A percentile compares a stretch with the other conserved stretches of the same genome.
phyloP scores from a whole-genome alignment of 2,113 vertebrate species.

The Scortum barcoo region DNA sequence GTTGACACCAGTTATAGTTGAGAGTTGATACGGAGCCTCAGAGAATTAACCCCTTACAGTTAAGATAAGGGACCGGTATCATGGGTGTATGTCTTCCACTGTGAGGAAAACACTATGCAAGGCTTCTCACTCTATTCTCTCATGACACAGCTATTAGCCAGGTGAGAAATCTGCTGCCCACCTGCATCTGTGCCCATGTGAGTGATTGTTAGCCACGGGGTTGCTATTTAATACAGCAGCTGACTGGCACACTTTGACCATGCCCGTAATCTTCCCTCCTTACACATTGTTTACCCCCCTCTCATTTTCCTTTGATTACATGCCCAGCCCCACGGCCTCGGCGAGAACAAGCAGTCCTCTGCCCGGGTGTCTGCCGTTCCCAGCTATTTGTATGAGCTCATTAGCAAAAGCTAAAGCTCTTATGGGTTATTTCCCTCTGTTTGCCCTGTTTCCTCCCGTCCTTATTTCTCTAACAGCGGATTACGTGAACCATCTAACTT shows the following conservation, averaged over 20 bases:
- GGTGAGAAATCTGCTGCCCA: conserved; percentile 24
- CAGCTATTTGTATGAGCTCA: conserved; percentile 25
- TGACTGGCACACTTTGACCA: conserved; percentile 28
- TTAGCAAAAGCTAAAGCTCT: conserved; percentile 36
- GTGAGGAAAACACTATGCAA: neutral
- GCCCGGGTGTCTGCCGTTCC: conserved; percentile 5
- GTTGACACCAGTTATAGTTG: neutral
- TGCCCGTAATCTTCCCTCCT: conserved; percentile 7
- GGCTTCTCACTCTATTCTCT: neutral
- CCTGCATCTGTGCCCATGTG: conserved; percentile 22
- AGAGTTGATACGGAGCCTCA: neutral
- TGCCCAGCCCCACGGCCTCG: neutral
- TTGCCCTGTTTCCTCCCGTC: neutral
- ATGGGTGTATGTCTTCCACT: neutral
- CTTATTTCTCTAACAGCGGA: conserved; percentile 22
- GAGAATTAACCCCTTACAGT: neutral
- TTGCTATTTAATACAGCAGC: conserved; percentile 23
- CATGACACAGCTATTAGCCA: conserved; percentile 15
- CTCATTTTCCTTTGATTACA: conserved; percentile 46
- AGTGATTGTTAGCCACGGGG: conserved; percentile 35
- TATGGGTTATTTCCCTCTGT: neutral
- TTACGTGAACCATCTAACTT: conserved; percentile 26
- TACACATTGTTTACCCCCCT: conserved; percentile 18
- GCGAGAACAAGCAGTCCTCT: conserved; percentile 8
- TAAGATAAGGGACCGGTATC: neutral